These are phyloP conservation scores for Lota lota DNA, from an alignment of 2,113 vertebrate species.

Conservation along the genomic window DNA sequence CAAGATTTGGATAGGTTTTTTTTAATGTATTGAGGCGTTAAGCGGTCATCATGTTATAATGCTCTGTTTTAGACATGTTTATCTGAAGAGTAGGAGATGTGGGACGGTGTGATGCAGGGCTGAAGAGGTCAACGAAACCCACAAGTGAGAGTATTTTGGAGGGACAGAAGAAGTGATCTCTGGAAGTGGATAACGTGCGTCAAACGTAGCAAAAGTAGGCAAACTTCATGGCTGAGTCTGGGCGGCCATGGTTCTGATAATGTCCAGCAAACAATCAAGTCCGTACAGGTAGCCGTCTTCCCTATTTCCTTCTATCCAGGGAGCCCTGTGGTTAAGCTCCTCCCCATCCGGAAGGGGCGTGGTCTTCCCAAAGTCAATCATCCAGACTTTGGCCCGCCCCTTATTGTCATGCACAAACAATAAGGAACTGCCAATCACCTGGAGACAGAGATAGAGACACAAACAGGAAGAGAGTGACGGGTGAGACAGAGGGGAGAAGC, in stretches of 20 bases:
- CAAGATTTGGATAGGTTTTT: no score
- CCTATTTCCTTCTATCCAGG: slow-evolving; percentile 92
- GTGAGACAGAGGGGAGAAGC: background rate
- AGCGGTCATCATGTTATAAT: no score
- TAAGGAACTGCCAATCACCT: slow-evolving; percentile 98
- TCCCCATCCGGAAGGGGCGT: slow-evolving; percentile 88
- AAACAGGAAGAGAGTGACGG: background rate
- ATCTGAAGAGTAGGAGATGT: no score
- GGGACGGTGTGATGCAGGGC: no score
- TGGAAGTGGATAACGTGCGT: no score
- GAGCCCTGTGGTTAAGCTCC: slow-evolving; percentile 81
- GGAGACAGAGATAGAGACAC: slow-evolving; percentile 20
- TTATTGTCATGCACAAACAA: slow-evolving; percentile 94
- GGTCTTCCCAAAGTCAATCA: slow-evolving; percentile 99
- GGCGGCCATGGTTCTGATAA: slow-evolving; percentile 81
- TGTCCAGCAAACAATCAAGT: slow-evolving; percentile 91
- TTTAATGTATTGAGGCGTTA: no score
- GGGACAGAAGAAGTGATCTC: no score
- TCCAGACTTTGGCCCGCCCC: slow-evolving; percentile 95
- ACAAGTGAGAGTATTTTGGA: background rate
- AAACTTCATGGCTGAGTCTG: slow-evolving; percentile 51
- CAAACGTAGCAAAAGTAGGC: background rate
- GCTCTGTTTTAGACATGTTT: no score
- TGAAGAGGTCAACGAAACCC: no score
- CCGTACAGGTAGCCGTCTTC: slow-evolving; percentile 96